These are phyloP conservation scores for Archegozetes longisetosus DNA, from an alignment of 1,140 invertebrate species.

Conservation along the genomic window DNA sequence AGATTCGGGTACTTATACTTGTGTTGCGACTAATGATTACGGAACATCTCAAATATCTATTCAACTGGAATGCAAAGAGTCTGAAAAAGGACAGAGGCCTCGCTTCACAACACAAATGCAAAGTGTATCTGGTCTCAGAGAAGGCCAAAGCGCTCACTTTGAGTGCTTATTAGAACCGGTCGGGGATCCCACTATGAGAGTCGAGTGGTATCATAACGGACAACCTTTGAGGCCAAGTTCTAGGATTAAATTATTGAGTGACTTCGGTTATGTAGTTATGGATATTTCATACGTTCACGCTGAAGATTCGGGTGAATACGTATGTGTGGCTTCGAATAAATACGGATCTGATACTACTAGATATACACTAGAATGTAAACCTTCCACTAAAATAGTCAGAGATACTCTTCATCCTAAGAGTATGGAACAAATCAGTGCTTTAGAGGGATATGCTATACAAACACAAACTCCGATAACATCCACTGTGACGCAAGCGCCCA, in stretches of 20 bases:
- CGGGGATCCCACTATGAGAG: slow-evolving; percentile 73
- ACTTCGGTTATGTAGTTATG: slow-evolving; percentile 84
- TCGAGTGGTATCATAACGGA: slow-evolving; percentile 91
- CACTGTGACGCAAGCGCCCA: slow-evolving; percentile 22
- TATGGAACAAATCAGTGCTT: slow-evolving; percentile 66
- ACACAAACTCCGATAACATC: slow-evolving; percentile 78
- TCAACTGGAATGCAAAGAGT: slow-evolving; percentile 57
- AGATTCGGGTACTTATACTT: slow-evolving; percentile 75
- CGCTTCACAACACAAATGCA: slow-evolving; percentile 73
- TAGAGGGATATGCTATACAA: too few species aligned
- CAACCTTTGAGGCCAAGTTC: slow-evolving; percentile 64
- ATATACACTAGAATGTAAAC: slow-evolving; percentile 1
- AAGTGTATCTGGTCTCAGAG: slow-evolving; percentile 74
- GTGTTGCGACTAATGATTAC: slow-evolving; percentile 21
- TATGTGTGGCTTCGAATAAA: slow-evolving; percentile 32
- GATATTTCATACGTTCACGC: slow-evolving; percentile 85
- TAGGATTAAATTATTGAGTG: slow-evolving; percentile 81
- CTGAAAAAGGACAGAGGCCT: slow-evolving; percentile 72
- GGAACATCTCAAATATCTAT: slow-evolving; percentile 60
- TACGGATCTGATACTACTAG: slow-evolving; percentile 46
- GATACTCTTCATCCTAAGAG: slow-evolving; percentile 90
- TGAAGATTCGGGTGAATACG: slow-evolving; percentile 81
- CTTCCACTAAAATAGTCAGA: slow-evolving; percentile 59
- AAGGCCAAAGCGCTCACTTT: slow-evolving; percentile 71
- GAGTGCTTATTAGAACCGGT: slow-evolving; percentile 59